Evolutionary conservation across 2,113 vertebrate species (phyloP).

Genomic region (Sinocyclocheilus anophthalmus): DNA sequence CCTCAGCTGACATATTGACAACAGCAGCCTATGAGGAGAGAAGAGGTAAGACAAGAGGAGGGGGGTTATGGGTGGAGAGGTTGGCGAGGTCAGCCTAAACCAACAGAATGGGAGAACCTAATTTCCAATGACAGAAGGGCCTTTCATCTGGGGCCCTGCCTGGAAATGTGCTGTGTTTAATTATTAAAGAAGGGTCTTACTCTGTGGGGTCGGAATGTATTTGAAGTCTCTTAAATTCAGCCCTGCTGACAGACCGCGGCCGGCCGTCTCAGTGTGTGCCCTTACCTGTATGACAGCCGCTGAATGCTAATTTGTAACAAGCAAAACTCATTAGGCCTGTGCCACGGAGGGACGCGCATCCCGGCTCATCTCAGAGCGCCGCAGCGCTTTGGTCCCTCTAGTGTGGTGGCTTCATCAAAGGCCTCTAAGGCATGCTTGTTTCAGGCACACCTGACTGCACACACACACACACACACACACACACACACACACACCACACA

Average conservation of each 20-base stretch:
- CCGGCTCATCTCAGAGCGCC: background rate
- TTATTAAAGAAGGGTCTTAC: constrained; percentile 83
- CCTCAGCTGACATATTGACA: constrained; percentile 61
- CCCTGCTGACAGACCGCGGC: constrained; percentile 85
- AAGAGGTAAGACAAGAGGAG: constrained; percentile 15
- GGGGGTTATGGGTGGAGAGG: constrained; percentile 20
- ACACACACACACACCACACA: no score
- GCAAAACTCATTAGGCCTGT: constrained; percentile 71
- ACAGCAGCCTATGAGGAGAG: constrained; percentile 44
- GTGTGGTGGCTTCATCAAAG: background rate
- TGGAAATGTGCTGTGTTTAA: constrained; percentile 84
- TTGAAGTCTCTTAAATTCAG: constrained; percentile 86
- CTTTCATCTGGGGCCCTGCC: constrained; percentile 83
- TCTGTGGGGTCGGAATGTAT: constrained; percentile 61
- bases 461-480: background rate
- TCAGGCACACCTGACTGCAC: background rate
- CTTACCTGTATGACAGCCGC: constrained; percentile 69
- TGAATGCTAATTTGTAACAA: constrained; percentile 79
- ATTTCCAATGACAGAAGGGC: constrained; percentile 82
- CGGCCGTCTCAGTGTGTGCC: constrained; percentile 73
- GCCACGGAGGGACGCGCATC: background rate
- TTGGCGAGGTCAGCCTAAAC: constrained; percentile 65
- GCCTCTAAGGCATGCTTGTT: background rate
- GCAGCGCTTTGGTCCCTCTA: background rate
- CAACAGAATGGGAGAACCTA: constrained; percentile 72